Evolutionary conservation across 2,113 vertebrate genomes (phyloP).

Genomic region (Poicephalus gulielmi): DNA sequence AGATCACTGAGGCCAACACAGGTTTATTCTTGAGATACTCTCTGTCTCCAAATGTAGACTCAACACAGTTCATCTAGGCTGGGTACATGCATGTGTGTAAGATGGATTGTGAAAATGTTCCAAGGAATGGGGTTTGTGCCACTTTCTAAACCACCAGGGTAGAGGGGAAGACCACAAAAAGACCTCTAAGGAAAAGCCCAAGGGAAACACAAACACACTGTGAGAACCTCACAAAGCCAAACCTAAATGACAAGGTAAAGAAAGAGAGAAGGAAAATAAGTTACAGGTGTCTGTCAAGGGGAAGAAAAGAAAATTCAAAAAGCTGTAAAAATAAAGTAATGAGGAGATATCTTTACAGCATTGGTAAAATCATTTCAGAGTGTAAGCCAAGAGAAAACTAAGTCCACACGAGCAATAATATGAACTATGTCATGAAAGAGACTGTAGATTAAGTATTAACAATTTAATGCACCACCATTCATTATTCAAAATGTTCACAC

Average conservation of each 20-base stretch:
- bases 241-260: neutral
- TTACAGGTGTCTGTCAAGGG: neutral
- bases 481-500: neutral
- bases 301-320: neutral
- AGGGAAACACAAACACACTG: neutral
- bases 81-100: neutral
- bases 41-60: slow-evolving; percentile 6
- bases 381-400: neutral
- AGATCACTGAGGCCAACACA: neutral
- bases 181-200: neutral
- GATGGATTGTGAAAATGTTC: neutral
- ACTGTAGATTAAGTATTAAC: neutral
- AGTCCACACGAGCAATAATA: neutral
- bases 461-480: neutral
- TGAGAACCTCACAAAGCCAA: neutral
- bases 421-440: neutral
- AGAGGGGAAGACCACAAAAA: neutral
- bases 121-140: neutral
- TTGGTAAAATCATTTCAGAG: neutral
- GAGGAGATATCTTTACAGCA: neutral
- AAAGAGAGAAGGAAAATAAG: neutral
- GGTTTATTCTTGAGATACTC: slow-evolving; percentile 2
- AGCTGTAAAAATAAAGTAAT: neutral
- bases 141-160: neutral
- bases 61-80: neutral